Base-by-base conservation (phyloP, 2,113 vertebrate species). In the Todiramphus chloris region DNA sequence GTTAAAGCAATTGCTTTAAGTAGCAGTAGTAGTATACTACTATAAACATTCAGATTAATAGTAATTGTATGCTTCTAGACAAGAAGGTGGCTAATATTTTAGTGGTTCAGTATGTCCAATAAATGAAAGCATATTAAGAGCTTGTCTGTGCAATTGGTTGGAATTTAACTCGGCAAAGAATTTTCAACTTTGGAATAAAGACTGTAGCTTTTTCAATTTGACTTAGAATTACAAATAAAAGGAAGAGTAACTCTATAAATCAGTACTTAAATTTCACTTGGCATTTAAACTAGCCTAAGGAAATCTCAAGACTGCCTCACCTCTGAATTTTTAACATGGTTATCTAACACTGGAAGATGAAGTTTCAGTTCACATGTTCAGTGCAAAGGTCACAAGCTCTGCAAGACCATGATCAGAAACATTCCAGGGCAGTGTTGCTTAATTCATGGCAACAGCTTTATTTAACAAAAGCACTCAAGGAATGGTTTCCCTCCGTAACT, bases 381-480 rank as follows among this genome's bases (percentile, higher is more conserved):
- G 96, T 91, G 93, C 92, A 96, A 97, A 97, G 95, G 95, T 97
- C 96, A 97, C 88, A 94, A 94, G 94, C 89, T 96, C 93, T 93
- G 88, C 86, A 91, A 96, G 94, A 94, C 92, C 85, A 94, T 76
- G 88, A 96, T 97, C 94, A 97, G 93, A 97, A 95, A 97, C 92
- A 97, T 97, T 97, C 96, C 89, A 96, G 90, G 87, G 96, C 96
- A 94, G 86, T 35, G 70, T 94, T 97, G 96, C 97, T 96, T 97
- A 96, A 97, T 97, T 96, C 95, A 97, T 77, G 70, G 95, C 91
- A 95, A 95, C 91, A 96, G 94, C 88, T 92, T 92, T 96, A 86
- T 95, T 97, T 97, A 96, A 97, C 91, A 96, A 96, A 97, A 94
- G 92, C 96, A 96, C 96, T 94, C 82, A 64, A 96, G 96, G 95